Evolutionary conservation across 2,797 vertebrate species (phyloP).

Genomic region (Schizothorax lantsangensis): DNA sequence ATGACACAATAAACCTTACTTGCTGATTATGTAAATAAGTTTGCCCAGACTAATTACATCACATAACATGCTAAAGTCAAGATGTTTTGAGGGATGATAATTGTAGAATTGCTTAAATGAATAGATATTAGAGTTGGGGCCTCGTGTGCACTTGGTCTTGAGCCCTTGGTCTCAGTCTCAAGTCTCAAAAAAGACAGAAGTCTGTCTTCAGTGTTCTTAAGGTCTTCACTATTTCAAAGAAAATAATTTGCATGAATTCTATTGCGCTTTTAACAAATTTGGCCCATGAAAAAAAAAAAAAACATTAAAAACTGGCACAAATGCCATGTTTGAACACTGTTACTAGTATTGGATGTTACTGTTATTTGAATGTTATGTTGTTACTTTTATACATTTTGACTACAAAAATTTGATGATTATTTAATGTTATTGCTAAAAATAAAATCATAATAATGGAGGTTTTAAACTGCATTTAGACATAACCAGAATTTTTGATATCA

Average conservation of each 20-base stretch:
- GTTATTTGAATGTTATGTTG: neutral
- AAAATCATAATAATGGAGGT: neutral
- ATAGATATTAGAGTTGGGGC: neutral
- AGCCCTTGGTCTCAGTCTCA: neutral
- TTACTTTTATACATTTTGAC: neutral
- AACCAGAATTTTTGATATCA: neutral
- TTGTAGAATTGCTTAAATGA: neutral
- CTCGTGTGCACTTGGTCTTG: neutral
- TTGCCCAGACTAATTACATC: conserved; percentile 1
- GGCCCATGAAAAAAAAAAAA: no score
- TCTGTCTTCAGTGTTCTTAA: neutral
- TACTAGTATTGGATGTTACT: neutral
- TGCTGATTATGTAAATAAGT: conserved; percentile 5
- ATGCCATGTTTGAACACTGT: neutral
- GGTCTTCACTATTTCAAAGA: neutral
- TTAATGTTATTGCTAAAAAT: neutral
- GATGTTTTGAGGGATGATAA: neutral
- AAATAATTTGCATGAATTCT: neutral
- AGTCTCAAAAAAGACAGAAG: neutral
- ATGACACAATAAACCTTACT: neutral
- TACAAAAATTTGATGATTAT: neutral
- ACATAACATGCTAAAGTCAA: conserved; percentile 6
- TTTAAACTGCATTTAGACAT: neutral
- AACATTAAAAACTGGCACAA: no score
- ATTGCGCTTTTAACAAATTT: neutral